Percentiles rank a stretch among this genome's conserved stretches.
phyloP scores from a whole-genome alignment of 2,113 vertebrate genomes.

The Marmota monax region DNA sequence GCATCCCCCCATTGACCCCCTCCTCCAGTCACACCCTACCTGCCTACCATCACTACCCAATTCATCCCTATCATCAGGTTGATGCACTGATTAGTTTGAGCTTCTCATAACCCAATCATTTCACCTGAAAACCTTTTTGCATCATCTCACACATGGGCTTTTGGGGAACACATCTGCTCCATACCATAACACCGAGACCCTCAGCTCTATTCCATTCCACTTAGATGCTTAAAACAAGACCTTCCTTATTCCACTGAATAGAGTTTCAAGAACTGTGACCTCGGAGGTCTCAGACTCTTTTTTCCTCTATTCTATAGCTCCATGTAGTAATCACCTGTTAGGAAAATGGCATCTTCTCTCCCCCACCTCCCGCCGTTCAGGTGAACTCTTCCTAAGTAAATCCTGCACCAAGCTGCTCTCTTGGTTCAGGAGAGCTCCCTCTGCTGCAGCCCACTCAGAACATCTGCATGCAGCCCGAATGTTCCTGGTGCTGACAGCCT shows the following conservation, averaged over 20 bases:
- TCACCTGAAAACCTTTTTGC: no score
- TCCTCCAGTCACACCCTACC: no score
- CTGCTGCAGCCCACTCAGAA: slow-evolving; percentile 31
- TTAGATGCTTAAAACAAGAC: background rate
- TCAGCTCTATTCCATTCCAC: background rate
- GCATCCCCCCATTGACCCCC: no score
- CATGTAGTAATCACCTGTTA: background rate
- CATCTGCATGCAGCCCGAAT: slow-evolving; percentile 65
- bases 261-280: background rate
- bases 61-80: no score
- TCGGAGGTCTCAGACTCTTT: background rate
- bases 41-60: no score
- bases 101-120: no score
- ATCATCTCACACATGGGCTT: no score
- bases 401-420: background rate
- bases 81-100: no score
- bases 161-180: no score
- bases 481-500: slow-evolving; percentile 41
- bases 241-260: background rate
- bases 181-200: background rate
- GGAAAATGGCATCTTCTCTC: background rate
- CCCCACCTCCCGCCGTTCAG: background rate
- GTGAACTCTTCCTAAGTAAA: background rate
- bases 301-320: background rate
- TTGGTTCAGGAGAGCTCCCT: background rate